Conservation (phyloP, 1,140 invertebrate genomes). For the Littorina saxatilis region DNA sequence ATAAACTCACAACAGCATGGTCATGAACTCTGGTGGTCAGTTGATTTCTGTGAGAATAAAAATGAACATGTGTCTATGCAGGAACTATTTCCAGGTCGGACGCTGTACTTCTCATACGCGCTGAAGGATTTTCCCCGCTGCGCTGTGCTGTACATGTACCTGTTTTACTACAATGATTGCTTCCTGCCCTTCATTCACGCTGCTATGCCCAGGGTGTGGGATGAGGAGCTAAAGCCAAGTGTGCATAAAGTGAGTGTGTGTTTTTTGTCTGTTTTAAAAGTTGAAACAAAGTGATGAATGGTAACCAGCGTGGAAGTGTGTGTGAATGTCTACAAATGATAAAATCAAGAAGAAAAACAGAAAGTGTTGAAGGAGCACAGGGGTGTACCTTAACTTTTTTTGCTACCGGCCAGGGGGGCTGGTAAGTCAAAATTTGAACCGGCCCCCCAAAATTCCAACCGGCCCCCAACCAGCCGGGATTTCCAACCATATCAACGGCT, state of each 20-base stretch:
- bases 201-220: conserved; percentile 40
- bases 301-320: neutral
- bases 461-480: too few relatives aligned
- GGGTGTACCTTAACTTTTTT: too few relatives aligned
- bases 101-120: conserved; percentile 63
- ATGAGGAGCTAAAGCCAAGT: neutral
- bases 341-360: neutral
- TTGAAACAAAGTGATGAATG: too few relatives aligned
- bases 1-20: too few relatives aligned
- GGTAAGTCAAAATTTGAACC: too few relatives aligned
- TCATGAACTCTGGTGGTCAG: too few relatives aligned
- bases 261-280: too few relatives aligned
- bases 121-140: conserved; percentile 66
- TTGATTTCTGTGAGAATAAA: too few relatives aligned
- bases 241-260: neutral
- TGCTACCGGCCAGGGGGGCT: too few relatives aligned
- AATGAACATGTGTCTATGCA: conserved; percentile 29
- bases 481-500: too few relatives aligned
- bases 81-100: conserved; percentile 62
- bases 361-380: too few relatives aligned
- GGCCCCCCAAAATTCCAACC: too few relatives aligned
- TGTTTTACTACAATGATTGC: conserved; percentile 64
- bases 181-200: conserved; percentile 67
- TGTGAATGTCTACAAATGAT: neutral
- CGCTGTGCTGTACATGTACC: conserved; percentile 59